A percentile compares a stretch with the other conserved stretches of the same genome.
These are phyloP conservation scores for Tamias sibiricus DNA, from an alignment of 2,113 vertebrate genomes.

Conservation along the genomic window DNA sequence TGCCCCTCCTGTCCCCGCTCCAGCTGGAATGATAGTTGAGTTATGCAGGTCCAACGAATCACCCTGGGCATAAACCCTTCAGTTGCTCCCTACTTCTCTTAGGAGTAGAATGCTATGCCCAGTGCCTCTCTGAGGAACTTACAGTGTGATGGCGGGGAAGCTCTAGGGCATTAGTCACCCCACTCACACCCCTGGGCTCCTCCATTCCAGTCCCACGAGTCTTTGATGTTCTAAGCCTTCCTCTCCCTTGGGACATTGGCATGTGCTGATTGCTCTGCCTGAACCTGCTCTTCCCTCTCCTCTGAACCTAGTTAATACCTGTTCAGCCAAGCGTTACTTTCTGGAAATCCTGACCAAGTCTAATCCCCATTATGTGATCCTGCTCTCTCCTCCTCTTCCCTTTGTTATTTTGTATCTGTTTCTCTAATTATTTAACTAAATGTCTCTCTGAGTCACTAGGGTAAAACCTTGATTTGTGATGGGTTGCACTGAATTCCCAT, in stretches of 20 bases:
- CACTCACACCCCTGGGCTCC: not conserved
- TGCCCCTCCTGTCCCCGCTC: not conserved
- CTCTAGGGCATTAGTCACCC: not conserved
- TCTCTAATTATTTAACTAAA: not conserved
- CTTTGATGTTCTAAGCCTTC: not conserved
- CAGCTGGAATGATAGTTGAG: not conserved
- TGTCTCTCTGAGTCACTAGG: not conserved
- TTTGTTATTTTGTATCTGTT: not conserved
- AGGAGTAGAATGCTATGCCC: not conserved
- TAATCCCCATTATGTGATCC: not conserved
- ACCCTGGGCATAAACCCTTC: not conserved
- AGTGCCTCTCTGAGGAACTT: rapidly evolving
- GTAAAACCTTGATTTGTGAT: not conserved
- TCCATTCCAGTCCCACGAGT: not conserved
- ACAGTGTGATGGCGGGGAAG: not conserved
- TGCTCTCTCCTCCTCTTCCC: not conserved
- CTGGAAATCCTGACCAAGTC: not conserved
- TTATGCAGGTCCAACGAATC: not conserved
- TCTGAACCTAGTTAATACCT: not conserved
- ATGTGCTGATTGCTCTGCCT: not conserved
- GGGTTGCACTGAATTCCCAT: not conserved
- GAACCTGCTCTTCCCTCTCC: not conserved
- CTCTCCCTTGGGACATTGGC: not conserved
- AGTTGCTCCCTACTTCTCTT: not conserved
- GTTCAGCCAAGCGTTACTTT: not conserved